These are phyloP conservation scores for Microctonus hyperodae DNA, from an alignment of 2,888 invertebrate species.

Conservation along the genomic window DNA sequence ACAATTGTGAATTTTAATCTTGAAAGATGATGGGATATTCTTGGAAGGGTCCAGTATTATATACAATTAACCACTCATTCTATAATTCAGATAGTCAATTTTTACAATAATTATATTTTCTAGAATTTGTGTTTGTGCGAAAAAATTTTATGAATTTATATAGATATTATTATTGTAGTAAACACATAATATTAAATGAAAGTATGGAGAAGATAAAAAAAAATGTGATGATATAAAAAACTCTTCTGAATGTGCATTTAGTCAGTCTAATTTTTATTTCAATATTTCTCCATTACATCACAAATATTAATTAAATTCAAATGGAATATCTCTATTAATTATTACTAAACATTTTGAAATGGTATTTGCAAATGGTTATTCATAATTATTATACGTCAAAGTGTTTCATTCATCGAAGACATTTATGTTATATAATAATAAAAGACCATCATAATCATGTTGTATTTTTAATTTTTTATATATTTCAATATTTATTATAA, in stretches of 20 bases:
- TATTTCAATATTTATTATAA: not conserved
- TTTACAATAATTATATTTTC: constrained; percentile 14
- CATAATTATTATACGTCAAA: not conserved
- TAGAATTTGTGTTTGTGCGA: not conserved
- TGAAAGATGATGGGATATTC: constrained; percentile 15
- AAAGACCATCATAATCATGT: not conserved
- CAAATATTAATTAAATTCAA: too few species aligned
- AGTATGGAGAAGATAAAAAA: not conserved
- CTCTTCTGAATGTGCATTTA: not conserved
- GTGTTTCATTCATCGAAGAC: not conserved
- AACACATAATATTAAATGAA: not conserved
- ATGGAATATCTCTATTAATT: too few species aligned
- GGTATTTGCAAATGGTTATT: too few species aligned
- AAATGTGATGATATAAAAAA: not conserved
- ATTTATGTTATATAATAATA: not conserved
- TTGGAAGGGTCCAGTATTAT: constrained; percentile 33
- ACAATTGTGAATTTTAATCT: constrained; percentile 18
- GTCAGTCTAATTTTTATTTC: not conserved
- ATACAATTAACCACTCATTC: constrained; percentile 18
- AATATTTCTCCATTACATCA: not conserved
- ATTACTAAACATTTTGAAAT: too few species aligned
- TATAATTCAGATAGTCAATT: constrained; percentile 6
- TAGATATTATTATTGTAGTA: not conserved
- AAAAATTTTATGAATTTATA: not conserved
- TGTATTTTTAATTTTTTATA: not conserved